Base-by-base conservation (phyloP, 53 echinoderm and acorn worm genomes). In the Zoroaster sp. region DNA sequence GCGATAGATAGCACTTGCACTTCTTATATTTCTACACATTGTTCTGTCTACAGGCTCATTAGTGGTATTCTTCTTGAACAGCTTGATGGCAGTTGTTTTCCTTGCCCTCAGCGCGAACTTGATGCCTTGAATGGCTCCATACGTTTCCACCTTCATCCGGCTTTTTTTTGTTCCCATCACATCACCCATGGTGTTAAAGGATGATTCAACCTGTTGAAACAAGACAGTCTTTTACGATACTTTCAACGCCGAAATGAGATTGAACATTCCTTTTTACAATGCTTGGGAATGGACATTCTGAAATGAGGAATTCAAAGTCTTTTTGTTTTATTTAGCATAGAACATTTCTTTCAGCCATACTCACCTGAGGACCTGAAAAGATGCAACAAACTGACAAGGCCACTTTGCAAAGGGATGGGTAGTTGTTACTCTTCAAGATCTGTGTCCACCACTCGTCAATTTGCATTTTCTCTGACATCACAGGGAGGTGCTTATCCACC, bases 371-470 rank as follows among this genome's bases (percentile, higher is more conserved):
- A 18, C 72, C 72, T 71, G 72, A 71, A 36, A 71, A 35, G 73
- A 44, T 73, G 44, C 41, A 73, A 41, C 73, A 73, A 40, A 73
- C 40, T 40, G 73, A 39, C 9, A 73, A n/a, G 10, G 25, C 66
- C 40, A 73, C 73, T 73, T 73, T 73, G 42, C 73, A 73, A 8
- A 73, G 28, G 73, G 73, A 73, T 40, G 73, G 73, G 42, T 25
- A 73, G 41, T 40, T 40, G 73, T 20, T 20, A 73, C 73, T 73
- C 73, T 73, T 73, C 73, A 40, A 20, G 42, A 73, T 73, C 18
- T 7, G 20, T 40, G 73, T 73, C 73, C 73, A 73, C 73, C 73
- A 44, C 73, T 73, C 73, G 40, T 73, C 73, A 42, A 73, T 73
- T 20, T 73, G 73, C 73, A 73, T 41, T 20, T 18, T 20, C 25